Evolutionary conservation across 2,113 vertebrate species (phyloP).

Genomic region (Desmodus rotundus): DNA sequence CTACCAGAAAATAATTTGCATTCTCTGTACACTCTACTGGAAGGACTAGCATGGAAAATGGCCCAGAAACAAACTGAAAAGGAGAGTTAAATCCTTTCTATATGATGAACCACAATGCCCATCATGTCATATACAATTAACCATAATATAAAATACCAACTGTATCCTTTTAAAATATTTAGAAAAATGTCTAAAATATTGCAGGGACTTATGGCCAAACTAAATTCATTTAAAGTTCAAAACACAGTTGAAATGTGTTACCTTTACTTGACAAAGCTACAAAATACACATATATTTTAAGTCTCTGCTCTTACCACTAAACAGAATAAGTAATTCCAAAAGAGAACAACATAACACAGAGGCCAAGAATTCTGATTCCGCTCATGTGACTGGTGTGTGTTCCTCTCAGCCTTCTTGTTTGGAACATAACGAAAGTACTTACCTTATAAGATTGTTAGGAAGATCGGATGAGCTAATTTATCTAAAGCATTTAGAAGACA

Average conservation of each 20-base stretch:
- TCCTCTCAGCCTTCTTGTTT: background rate
- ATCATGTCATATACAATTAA: background rate
- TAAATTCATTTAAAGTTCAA: background rate
- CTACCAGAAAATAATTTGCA: background rate
- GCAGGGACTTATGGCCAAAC: background rate
- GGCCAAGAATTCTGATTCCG: background rate
- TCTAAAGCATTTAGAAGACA: background rate
- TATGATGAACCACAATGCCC: background rate
- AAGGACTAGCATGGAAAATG: background rate
- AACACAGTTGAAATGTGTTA: background rate
- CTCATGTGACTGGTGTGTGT: background rate
- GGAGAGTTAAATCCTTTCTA: background rate
- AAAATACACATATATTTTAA: background rate
- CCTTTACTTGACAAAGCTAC: conserved; percentile 2
- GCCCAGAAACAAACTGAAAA: conserved; percentile 15
- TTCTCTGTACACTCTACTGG: background rate
- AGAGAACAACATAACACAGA: background rate
- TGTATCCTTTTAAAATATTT: background rate
- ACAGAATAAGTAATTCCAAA: conserved; percentile 11
- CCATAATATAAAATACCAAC: background rate
- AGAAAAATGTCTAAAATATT: background rate
- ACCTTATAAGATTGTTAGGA: background rate
- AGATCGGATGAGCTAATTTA: background rate
- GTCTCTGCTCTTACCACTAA: background rate
- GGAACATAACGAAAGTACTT: background rate